Evolutionary conservation across 2,113 vertebrate species (phyloP).

Genomic region (Oryzias celebensis): DNA sequence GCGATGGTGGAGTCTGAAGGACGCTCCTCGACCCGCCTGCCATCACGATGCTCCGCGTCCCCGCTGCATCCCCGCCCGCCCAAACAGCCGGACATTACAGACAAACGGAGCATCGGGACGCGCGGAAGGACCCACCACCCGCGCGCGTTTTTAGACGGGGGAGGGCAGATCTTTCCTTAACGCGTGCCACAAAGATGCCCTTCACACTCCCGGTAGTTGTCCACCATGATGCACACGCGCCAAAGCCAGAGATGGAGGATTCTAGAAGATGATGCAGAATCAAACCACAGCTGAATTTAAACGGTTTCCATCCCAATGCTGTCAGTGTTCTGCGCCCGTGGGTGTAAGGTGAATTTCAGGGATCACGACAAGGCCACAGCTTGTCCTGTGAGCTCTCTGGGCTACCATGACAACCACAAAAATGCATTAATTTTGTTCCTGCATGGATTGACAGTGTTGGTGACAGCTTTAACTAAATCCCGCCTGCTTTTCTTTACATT

Average conservation of each 20-base stretch:
- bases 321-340: slow-evolving; percentile 2
- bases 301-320: background rate
- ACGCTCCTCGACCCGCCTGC: slow-evolving; percentile 58
- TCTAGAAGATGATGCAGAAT: background rate
- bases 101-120: background rate
- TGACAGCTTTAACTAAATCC: too few relatives aligned
- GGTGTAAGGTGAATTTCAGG: slow-evolving; percentile 8
- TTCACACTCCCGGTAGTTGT: slow-evolving; percentile 27
- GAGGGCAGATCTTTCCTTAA: background rate
- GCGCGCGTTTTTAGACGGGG: background rate
- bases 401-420: slow-evolving; percentile 4
- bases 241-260: background rate
- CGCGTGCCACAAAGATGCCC: slow-evolving; percentile 40
- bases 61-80: slow-evolving; percentile 46
- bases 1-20: slow-evolving; percentile 64
- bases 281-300: background rate
- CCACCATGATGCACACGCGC: slow-evolving; percentile 20
- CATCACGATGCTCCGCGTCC: slow-evolving; percentile 56
- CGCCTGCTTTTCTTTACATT: background rate
- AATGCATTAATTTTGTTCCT: background rate
- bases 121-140: background rate
- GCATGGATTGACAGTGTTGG: too few relatives aligned
- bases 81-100: background rate
- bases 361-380: slow-evolving; percentile 47
- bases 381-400: slow-evolving; percentile 1